Conservation (phyloP, 2,797 vertebrate species). For the Sus cebifrons region DNA sequence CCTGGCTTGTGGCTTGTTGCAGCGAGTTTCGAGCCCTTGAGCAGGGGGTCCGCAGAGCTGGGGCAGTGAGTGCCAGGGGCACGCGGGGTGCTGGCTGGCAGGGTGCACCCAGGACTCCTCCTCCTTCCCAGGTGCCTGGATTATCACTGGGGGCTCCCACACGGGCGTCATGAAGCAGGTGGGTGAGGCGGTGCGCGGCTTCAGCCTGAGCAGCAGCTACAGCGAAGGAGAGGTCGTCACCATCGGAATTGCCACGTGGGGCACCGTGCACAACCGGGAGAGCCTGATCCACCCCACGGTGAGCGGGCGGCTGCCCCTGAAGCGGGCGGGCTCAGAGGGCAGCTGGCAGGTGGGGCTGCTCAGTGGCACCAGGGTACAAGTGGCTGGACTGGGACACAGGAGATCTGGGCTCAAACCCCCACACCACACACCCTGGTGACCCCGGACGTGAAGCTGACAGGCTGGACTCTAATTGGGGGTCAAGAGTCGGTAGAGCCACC, state of each 20-base stretch:
- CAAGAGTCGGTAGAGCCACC: neutral
- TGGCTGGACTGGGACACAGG: neutral
- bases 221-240: conserved; percentile 92
- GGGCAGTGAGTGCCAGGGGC: neutral
- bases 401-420: neutral
- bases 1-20: neutral
- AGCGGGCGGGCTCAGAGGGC: accelerated
- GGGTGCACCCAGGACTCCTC: neutral
- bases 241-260: conserved; percentile 97
- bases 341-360: no score
- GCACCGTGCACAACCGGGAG: conserved; percentile 94
- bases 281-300: conserved; percentile 91
- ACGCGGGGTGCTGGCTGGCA: accelerated
- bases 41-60: accelerated
- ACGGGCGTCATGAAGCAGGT: conserved; percentile 99
- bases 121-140: conserved; percentile 95
- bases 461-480: neutral
- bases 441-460: neutral
- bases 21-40: neutral
- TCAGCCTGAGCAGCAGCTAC: conserved; percentile 92
- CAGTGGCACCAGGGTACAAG: neutral
- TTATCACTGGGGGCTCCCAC: conserved; percentile 97
- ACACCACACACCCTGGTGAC: accelerated
- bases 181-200: conserved; percentile 95
- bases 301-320: conserved; percentile 53